Conservation (phyloP, 2,888 invertebrate genomes). For the Phaonia tiefii region DNA sequence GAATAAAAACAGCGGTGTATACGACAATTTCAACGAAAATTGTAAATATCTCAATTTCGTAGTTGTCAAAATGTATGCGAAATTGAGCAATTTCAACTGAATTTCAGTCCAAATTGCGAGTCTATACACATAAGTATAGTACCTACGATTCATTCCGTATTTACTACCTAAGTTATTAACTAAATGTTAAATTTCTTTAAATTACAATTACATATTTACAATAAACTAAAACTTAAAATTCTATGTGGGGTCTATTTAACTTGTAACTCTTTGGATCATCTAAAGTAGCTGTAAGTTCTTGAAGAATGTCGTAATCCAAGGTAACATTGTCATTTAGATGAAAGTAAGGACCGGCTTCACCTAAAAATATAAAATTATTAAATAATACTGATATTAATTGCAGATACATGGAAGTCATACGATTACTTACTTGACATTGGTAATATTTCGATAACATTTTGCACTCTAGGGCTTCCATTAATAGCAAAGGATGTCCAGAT, state of each 20-base stretch:
- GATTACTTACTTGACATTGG: slow-evolving; percentile 69
- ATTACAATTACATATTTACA: too few species aligned
- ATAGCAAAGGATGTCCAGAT: slow-evolving; percentile 80
- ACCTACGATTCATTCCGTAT: too few species aligned
- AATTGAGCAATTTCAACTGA: too few species aligned
- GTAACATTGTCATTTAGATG: slow-evolving; percentile 72
- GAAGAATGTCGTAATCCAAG: slow-evolving; percentile 71
- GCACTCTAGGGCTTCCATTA: slow-evolving; percentile 73
- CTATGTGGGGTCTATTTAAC: slow-evolving; percentile 69
- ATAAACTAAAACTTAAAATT: slow-evolving; percentile 69
- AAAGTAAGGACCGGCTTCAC: slow-evolving; percentile 78
- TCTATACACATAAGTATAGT: too few species aligned
- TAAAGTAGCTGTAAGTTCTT: slow-evolving; percentile 74
- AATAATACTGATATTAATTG: not conserved
- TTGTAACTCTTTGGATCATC: slow-evolving; percentile 74
- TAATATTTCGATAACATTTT: slow-evolving; percentile 46
- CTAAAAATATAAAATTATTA: slow-evolving; percentile 48
- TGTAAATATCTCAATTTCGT: too few species aligned
- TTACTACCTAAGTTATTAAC: too few species aligned
- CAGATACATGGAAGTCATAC: not conserved
- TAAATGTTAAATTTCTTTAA: too few species aligned
- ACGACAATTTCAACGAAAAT: too few species aligned
- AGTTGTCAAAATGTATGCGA: too few species aligned
- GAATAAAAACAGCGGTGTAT: too few species aligned
- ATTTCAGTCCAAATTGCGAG: too few species aligned